Evolutionary conservation across 2,888 invertebrate genomes (phyloP).

Genomic region (Gymnocheta viridis): DNA sequence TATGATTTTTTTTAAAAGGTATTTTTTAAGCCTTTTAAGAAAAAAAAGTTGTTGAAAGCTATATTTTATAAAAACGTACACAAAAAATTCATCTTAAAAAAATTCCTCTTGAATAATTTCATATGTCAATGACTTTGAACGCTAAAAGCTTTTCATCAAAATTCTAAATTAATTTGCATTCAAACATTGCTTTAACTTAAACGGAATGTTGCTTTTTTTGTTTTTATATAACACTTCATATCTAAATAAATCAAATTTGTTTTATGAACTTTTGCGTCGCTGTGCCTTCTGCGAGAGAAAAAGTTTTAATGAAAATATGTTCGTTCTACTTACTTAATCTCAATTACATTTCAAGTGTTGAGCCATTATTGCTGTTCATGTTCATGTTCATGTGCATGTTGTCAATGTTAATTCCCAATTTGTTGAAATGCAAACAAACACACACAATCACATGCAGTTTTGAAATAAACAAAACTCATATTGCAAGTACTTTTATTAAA

Average conservation of each 20-base stretch:
- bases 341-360: constrained; percentile 43
- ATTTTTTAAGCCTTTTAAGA: not conserved
- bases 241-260: constrained; percentile 2
- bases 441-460: not conserved
- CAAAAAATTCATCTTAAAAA: too few relatives aligned
- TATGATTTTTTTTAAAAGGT: not conserved
- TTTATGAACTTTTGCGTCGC: not conserved
- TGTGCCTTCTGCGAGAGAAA: not conserved
- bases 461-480: constrained; percentile 11
- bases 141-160: not conserved
- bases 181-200: not conserved
- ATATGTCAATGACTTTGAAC: not conserved
- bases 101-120: not conserved
- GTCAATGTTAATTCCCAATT: constrained; percentile 45
- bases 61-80: not conserved
- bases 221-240: not conserved
- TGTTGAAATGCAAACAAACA: not conserved
- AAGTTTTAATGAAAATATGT: constrained; percentile 54
- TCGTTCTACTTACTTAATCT: constrained; percentile 48
- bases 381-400: constrained; percentile 23
- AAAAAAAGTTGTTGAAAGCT: not conserved
- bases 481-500: not conserved
- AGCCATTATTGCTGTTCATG: constrained; percentile 32
- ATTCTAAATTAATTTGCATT: not conserved
- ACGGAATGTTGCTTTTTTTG: not conserved